Evolutionary conservation across 2,888 invertebrate genomes (phyloP), one percentile per base, ranked within the genome.

Genomic region (Argyresthia albistria): DNA sequence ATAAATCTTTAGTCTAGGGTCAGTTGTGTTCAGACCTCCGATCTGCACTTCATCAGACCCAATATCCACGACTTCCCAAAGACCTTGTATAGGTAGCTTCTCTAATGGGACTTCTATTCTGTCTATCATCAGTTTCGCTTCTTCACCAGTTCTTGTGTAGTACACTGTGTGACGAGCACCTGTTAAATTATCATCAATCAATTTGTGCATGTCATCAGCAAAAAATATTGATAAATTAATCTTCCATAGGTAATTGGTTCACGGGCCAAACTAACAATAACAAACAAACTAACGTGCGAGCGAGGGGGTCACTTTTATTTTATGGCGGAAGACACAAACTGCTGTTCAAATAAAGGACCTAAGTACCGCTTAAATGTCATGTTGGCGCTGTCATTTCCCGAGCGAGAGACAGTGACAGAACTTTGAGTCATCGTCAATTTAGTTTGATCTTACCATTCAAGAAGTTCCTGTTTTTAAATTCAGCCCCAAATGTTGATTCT

Each of bases 1-100:
- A 69, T 94, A 96, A 55, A 93, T 93, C 56, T 91, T 92, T 62
- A 96, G 92, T 58, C 95, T 89, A 4, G 93, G 92, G 70, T 96
- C 95, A 4, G 93, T 93, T 6, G 95, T 95, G 64, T 95, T 95
- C 12, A 96, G 90, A 25, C 96, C 96, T 10, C 96, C 96, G 52
- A 97, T 91, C 73, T 95, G 95, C 9, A 96, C 94, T 65, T 95
- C 95, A 70, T 95, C 95, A 12, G 92, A 91, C 8, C 94, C 92
- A 47, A 89, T 77, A 59, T 90, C 91, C 4, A 89, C 82, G n/a
- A 90, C 90, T 60, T 93, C 93, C 59, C 91, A 91, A 43, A 91
- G 88, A 25, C 91, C 92, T 62, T 93, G 90, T 1, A 92, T 90
- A 0, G 91, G 90, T 45, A 94, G 89, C 60, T 92, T 91, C 55